A percentile compares a stretch with the other conserved stretches of the same genome.
Conservation (phyloP, 2,888 invertebrate genomes). For the Ferrisia virgata region DNA sequence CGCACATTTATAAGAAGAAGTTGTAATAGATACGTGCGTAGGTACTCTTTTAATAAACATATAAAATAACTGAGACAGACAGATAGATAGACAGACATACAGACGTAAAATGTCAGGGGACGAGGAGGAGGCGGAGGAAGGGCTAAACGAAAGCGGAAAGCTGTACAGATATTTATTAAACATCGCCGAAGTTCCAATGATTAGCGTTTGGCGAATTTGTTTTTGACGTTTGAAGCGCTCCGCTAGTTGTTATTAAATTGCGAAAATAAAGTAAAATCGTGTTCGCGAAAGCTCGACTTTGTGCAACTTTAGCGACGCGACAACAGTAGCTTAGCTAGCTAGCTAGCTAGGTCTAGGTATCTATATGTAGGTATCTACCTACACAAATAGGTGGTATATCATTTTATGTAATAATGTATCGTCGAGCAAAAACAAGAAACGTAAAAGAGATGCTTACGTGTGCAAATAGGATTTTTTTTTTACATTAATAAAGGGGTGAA, state of each 20-base stretch:
- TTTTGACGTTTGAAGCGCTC: constrained; percentile 4
- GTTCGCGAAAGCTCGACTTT: not conserved
- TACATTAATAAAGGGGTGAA: too few species aligned
- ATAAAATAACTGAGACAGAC: not conserved
- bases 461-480: too few species aligned
- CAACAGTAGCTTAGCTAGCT: too few species aligned
- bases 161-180: not conserved
- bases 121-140: too few species aligned
- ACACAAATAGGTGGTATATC: too few species aligned
- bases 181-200: not conserved
- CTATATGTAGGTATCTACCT: too few species aligned
- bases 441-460: too few species aligned
- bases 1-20: not conserved
- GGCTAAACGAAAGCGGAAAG: too few species aligned
- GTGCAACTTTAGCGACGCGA: not conserved
- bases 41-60: not conserved
- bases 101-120: too few species aligned
- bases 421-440: too few species aligned
- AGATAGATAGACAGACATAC: not conserved
- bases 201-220: constrained; percentile 1
- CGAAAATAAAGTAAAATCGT: constrained; percentile 20
- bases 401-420: too few species aligned
- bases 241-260: constrained; percentile 4
- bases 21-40: not conserved
- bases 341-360: too few species aligned